Percentiles rank a stretch among this genome's conserved stretches.
phyloP scores from a whole-genome alignment of 2,888 invertebrate genomes.

The Eurytoma californica region DNA sequence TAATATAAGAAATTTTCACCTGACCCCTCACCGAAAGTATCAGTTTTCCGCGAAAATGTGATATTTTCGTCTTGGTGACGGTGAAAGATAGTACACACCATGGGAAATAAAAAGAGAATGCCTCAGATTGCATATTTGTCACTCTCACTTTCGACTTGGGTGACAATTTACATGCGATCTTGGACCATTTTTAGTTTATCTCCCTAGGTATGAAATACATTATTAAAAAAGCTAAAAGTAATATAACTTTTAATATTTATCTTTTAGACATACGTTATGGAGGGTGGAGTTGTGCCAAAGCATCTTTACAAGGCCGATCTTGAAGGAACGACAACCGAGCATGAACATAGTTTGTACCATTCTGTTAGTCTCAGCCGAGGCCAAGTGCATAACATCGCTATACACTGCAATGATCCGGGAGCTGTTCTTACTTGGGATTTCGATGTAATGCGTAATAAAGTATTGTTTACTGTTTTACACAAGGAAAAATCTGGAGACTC shows the following conservation, averaged over 20 bases:
- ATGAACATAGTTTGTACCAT: slow-evolving; percentile 84
- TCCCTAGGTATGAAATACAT: not conserved
- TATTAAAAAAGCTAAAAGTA: not conserved
- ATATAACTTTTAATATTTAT: not conserved
- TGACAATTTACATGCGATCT: too few relatives aligned
- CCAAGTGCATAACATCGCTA: slow-evolving; percentile 85
- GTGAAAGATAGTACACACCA: not conserved
- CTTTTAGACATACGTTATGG: slow-evolving; percentile 84
- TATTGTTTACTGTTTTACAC: slow-evolving; percentile 87
- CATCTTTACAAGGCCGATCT: slow-evolving; percentile 81
- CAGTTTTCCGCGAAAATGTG: too few relatives aligned
- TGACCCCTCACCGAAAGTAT: too few relatives aligned
- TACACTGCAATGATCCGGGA: slow-evolving; percentile 88
- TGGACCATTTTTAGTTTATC: too few relatives aligned
- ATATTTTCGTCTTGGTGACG: too few relatives aligned
- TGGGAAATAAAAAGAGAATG: not conserved
- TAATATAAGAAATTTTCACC: not conserved
- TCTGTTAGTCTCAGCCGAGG: slow-evolving; percentile 82
- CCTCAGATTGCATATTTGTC: too few relatives aligned
- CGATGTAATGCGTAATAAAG: slow-evolving; percentile 92
- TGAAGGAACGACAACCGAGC: slow-evolving; percentile 72
- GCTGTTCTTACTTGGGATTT: slow-evolving; percentile 98
- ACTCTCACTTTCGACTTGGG: too few relatives aligned
- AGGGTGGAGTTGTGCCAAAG: slow-evolving; percentile 94
- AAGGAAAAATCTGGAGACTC: slow-evolving; percentile 64